Conservation (phyloP, 2,797 vertebrate genomes). For the Euthynnus affinis region DNA sequence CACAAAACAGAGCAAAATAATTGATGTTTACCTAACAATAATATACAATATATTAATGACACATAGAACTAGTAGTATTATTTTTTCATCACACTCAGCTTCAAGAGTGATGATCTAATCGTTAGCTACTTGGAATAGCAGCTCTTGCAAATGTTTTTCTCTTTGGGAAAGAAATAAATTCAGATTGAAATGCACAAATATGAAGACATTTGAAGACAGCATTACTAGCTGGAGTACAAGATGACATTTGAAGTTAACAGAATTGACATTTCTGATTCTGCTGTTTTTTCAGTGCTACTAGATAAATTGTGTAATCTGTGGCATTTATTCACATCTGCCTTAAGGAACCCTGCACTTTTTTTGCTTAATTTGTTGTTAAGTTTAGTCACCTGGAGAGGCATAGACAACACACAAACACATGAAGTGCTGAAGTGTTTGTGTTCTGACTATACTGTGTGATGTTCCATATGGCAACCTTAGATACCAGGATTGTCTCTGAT, state of each 20-base stretch:
- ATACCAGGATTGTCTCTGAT: neutral
- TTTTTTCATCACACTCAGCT: neutral
- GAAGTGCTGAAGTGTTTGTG: too few relatives aligned
- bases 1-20: neutral
- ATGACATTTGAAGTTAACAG: neutral
- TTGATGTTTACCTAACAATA: neutral
- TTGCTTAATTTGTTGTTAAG: constrained; percentile 42
- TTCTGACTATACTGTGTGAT: neutral
- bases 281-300: constrained; percentile 1
- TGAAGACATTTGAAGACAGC: neutral
- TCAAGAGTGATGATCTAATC: neutral
- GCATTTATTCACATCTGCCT: constrained; percentile 49
- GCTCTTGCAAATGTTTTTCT: neutral
- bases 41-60: neutral
- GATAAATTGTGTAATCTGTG: constrained; percentile 18
- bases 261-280: neutral
- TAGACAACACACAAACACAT: neutral
- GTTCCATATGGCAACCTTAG: neutral
- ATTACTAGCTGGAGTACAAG: neutral
- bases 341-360: neutral
- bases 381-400: neutral
- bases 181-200: neutral
- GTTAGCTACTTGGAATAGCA: neutral
- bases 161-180: neutral
- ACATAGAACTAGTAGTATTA: neutral